phyloP scores from a whole-genome alignment of 2,113 vertebrate species.

The Boulengeromyrus knoepffleri region DNA sequence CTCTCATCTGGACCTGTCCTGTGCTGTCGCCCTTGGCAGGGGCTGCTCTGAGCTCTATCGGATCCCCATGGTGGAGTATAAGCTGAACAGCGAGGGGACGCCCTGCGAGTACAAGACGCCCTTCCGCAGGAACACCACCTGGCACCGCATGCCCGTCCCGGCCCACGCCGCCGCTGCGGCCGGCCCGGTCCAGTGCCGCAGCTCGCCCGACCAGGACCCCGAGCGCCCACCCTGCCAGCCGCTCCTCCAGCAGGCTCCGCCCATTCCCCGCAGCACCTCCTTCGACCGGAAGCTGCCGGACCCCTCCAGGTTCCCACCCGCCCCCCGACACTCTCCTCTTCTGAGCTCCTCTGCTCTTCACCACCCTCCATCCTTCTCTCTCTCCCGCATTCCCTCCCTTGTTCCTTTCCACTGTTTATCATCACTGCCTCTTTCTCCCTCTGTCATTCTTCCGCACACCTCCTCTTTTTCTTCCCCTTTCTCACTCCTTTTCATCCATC shows the following conservation, averaged over 20 bases:
- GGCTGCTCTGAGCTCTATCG: slow-evolving; percentile 94
- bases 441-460: not conserved
- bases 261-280: slow-evolving; percentile 89
- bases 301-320: slow-evolving; percentile 72
- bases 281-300: slow-evolving; percentile 90
- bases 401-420: slow-evolving; percentile 9
- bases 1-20: slow-evolving; percentile 11
- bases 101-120: slow-evolving; percentile 97
- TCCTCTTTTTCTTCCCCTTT: slow-evolving; percentile 11
- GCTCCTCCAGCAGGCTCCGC: slow-evolving; percentile 79
- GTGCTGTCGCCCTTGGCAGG: slow-evolving; percentile 52
- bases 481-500: not conserved
- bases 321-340: not conserved
- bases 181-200: slow-evolving; percentile 70
- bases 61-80: slow-evolving; percentile 96
- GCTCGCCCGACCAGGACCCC: slow-evolving; percentile 79
- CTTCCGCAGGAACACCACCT: slow-evolving; percentile 91
- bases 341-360: not conserved
- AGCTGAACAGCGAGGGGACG: slow-evolving; percentile 91
- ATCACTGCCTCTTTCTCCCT: slow-evolving; percentile 30
- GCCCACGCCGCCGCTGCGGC: slow-evolving; percentile 27
- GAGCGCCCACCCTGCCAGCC: slow-evolving; percentile 82
- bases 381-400: not conserved
- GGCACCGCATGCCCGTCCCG: slow-evolving; percentile 84
- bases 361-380: not conserved